Percentiles rank a stretch among this genome's conserved stretches.
phyloP scores from a whole-genome alignment of 2,113 vertebrate species.

The Menura novaehollandiae region DNA sequence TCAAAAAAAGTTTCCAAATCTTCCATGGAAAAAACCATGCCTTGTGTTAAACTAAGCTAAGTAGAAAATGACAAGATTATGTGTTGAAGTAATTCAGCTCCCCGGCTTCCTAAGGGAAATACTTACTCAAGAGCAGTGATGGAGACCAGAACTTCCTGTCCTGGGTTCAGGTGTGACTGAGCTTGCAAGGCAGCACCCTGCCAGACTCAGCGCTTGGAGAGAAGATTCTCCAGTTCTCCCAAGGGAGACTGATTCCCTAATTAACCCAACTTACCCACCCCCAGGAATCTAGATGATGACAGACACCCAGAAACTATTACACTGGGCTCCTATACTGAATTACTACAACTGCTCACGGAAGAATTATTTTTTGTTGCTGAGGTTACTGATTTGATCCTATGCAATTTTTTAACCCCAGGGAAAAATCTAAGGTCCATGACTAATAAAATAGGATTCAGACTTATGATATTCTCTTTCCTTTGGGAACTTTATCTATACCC shows the following conservation, averaged over 20 bases:
- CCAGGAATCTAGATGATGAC: not conserved
- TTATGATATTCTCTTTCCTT: not conserved
- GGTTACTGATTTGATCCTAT: not conserved
- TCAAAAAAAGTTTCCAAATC: not conserved
- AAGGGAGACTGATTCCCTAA: not conserved
- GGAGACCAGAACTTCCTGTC: not conserved
- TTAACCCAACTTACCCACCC: not conserved
- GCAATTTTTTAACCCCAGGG: not conserved
- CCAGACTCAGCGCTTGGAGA: rapidly evolving
- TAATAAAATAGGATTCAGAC: not conserved
- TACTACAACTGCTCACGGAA: not conserved
- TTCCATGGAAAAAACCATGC: not conserved
- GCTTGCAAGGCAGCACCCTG: rapidly evolving
- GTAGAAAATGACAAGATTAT: not conserved
- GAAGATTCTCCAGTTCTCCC: not conserved
- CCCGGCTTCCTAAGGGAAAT: not conserved
- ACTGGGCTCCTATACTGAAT: not conserved
- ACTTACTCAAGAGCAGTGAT: not conserved
- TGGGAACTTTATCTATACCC: not conserved
- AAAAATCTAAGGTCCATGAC: not conserved
- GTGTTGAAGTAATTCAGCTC: not conserved
- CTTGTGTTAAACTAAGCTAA: not conserved
- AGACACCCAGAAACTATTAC: not conserved
- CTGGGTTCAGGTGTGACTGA: rapidly evolving
- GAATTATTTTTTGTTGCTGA: not conserved